Conservation (phyloP, 2,797 vertebrate species). For the Enteromius unitaeniatus region DNA sequence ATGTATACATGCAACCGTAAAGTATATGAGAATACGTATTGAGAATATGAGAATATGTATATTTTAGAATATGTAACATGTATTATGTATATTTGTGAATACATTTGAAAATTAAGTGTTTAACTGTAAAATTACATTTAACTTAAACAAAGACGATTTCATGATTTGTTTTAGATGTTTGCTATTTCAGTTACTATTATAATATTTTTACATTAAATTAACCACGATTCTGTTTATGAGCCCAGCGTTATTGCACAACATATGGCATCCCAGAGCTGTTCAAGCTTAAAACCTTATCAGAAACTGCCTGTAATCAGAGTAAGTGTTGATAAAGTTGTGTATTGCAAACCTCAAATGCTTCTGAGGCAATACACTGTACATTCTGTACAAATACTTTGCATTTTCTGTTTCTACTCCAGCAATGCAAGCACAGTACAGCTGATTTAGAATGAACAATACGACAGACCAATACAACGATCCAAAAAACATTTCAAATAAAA, state of each 20-base stretch:
- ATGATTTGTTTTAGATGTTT: neutral
- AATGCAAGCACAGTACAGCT: neutral
- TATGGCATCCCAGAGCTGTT: neutral
- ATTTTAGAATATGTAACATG: neutral
- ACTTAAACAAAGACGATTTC: neutral
- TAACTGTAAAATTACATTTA: neutral
- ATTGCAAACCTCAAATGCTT: neutral
- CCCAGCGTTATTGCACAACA: neutral
- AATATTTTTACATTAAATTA: neutral
- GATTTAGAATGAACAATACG: neutral
- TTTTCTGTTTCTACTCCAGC: neutral
- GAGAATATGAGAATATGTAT: no score
- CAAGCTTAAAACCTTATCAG: neutral
- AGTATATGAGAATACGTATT: neutral
- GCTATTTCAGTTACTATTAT: neutral
- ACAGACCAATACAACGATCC: neutral
- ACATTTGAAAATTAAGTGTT: neutral
- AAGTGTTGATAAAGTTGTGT: slow-evolving; percentile 19
- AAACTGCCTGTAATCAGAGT: neutral
- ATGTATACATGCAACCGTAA: neutral
- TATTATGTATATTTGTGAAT: neutral
- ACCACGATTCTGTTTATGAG: neutral
- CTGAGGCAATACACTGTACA: neutral
- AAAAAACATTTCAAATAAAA: neutral
- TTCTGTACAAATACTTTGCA: neutral